Percentiles rank a stretch among this genome's conserved stretches.
Evolutionary conservation across 2,113 vertebrate species (phyloP).

Genomic region (Elachura formosa): DNA sequence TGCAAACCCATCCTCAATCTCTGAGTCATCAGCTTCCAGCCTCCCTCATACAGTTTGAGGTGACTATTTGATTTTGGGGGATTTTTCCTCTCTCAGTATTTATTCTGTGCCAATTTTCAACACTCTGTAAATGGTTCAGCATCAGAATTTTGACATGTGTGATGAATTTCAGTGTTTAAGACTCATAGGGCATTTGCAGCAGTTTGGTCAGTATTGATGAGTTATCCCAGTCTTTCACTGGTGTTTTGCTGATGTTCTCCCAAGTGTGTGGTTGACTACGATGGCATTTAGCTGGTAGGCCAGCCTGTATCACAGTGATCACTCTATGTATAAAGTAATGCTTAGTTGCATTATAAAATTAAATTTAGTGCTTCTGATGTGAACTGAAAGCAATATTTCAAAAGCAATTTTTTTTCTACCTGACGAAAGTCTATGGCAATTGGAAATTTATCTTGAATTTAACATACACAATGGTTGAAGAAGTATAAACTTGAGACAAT

Average conservation of each 20-base stretch:
- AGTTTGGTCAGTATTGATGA: background rate
- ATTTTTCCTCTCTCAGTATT: background rate
- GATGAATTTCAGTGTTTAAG: background rate
- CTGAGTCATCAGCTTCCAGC: constrained; percentile 25
- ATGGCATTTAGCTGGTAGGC: background rate
- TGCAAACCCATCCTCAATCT: constrained; percentile 6
- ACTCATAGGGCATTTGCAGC: background rate
- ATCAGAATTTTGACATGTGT: background rate
- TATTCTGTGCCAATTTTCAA: constrained; percentile 45
- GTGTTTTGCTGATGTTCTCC: background rate
- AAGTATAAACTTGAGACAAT: background rate
- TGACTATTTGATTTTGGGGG: background rate
- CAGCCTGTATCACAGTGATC: background rate
- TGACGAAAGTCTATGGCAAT: background rate
- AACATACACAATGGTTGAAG: background rate
- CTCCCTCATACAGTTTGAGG: constrained; percentile 13
- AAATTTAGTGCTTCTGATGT: background rate
- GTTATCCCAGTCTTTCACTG: background rate
- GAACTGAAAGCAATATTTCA: background rate
- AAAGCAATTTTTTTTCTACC: background rate
- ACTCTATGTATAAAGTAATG: background rate
- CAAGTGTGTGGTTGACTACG: background rate
- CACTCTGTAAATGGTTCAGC: background rate
- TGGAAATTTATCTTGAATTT: background rate
- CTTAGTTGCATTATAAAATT: background rate